Conservation (phyloP, 2,888 invertebrate species). For the Sylvicola cinctus region DNA sequence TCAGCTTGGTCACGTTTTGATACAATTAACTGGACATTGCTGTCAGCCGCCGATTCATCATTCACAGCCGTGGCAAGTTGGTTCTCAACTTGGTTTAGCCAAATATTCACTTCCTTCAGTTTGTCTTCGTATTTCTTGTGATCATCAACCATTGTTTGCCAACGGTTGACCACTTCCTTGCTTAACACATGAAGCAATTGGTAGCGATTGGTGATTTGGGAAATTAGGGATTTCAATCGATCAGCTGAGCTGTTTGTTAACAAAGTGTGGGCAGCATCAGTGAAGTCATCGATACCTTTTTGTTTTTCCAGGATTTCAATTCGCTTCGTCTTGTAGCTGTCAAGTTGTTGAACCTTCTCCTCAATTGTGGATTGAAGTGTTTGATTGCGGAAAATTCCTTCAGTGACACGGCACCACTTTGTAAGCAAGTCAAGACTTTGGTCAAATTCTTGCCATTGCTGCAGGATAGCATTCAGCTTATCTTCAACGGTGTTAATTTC, state of each 20-base stretch:
- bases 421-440: constrained; percentile 55
- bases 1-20: constrained; percentile 72
- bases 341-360: constrained; percentile 60
- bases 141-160: constrained; percentile 64
- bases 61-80: constrained; percentile 39
- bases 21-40: constrained; percentile 46
- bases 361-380: constrained; percentile 56
- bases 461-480: constrained; percentile 50
- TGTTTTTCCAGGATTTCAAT: constrained; percentile 63
- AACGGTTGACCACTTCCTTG: constrained; percentile 69
- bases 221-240: constrained; percentile 64
- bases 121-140: constrained; percentile 61
- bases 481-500: constrained; percentile 46
- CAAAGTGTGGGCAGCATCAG: constrained; percentile 73
- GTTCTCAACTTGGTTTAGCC: constrained; percentile 58
- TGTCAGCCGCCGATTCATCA: constrained; percentile 43
- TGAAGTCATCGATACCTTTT: constrained; percentile 66
- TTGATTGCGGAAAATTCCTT: constrained; percentile 70
- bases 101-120: constrained; percentile 48
- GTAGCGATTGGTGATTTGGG: constrained; percentile 76
- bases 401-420: constrained; percentile 70
- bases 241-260: constrained; percentile 69
- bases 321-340: constrained; percentile 48
- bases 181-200: constrained; percentile 59
- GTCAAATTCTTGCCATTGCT: constrained; percentile 79